These are phyloP conservation scores for Scytalopus superciliaris DNA, from an alignment of 2,113 vertebrate genomes.

Conservation along the genomic window DNA sequence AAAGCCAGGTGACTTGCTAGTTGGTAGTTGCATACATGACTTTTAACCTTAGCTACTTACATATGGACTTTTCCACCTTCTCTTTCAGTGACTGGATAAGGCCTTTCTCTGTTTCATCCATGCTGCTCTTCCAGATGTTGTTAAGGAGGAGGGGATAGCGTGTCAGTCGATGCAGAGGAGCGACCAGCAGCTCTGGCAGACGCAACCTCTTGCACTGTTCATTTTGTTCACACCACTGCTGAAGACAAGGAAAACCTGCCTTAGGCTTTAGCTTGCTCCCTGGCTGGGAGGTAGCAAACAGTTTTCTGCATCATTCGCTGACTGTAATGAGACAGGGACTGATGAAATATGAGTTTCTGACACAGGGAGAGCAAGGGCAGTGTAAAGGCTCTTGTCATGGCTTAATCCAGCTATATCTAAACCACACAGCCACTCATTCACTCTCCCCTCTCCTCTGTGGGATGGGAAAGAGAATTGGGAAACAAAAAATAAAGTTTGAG, in stretches of 20 bases:
- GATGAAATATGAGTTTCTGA: not conserved
- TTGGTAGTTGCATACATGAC: not conserved
- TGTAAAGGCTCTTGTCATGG: not conserved
- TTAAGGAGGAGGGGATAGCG: conserved; percentile 85
- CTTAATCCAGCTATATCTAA: not conserved
- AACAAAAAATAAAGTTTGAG: not conserved
- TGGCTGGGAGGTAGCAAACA: not conserved
- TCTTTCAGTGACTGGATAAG: conserved; percentile 80
- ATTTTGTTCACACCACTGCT: conserved; percentile 88
- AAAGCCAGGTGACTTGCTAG: not conserved
- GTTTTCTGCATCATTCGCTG: not conserved
- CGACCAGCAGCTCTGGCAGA: conserved; percentile 85
- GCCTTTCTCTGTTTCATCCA: conserved; percentile 65
- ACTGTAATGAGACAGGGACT: not conserved
- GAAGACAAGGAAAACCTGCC: not conserved
- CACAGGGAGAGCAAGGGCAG: not conserved
- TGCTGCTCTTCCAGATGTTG: conserved; percentile 85
- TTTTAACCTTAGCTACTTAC: conserved; percentile 73
- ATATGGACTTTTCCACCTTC: conserved; percentile 85
- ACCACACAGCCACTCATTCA: not conserved
- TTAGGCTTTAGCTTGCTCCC: not conserved
- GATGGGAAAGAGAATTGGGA: not conserved
- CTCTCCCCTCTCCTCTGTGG: not conserved
- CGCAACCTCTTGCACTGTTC: conserved; percentile 82
- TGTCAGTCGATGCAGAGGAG: conserved; percentile 83